phyloP scores from a whole-genome alignment of 2,888 invertebrate species.

The Hydropsyche betteni region DNA sequence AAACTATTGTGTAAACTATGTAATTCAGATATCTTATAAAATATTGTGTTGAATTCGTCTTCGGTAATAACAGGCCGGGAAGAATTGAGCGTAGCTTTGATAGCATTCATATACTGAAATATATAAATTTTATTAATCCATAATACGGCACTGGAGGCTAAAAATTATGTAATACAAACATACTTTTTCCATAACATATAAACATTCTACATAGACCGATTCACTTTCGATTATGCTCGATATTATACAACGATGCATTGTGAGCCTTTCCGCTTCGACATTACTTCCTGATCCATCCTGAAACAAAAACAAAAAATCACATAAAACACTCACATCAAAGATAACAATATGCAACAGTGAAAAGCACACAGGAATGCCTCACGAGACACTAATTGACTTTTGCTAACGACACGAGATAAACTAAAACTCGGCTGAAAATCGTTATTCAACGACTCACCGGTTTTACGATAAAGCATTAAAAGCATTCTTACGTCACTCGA shows the following conservation, averaged over 20 bases:
- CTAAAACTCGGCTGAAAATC: too few relatives aligned
- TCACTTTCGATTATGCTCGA: conserved; percentile 92
- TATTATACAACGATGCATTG: conserved; percentile 89
- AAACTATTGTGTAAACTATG: conserved; percentile 85
- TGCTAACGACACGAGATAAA: background rate
- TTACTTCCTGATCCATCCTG: conserved; percentile 63
- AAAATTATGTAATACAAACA: conserved; percentile 50
- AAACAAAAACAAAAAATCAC: conserved; percentile 45
- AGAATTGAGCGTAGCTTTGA: conserved; percentile 85
- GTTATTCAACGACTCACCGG: too few relatives aligned
- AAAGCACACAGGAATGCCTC: conserved; percentile 15
- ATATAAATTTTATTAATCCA: background rate
- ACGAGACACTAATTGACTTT: conserved; percentile 35
- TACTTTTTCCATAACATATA: conserved; percentile 89
- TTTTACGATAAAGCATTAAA: too few relatives aligned
- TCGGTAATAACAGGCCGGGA: conserved; percentile 90
- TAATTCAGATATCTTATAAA: conserved; percentile 91
- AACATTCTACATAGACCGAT: conserved; percentile 87
- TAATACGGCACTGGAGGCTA: background rate
- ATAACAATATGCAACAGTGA: too few relatives aligned
- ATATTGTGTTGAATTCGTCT: conserved; percentile 89
- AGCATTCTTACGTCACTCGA: too few relatives aligned
- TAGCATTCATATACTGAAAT: conserved; percentile 87
- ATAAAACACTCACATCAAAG: conserved; percentile 36
- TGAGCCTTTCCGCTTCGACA: conserved; percentile 79